These are phyloP conservation scores for Idaea straminata DNA, from an alignment of 2,888 invertebrate species.

Conservation along the genomic window DNA sequence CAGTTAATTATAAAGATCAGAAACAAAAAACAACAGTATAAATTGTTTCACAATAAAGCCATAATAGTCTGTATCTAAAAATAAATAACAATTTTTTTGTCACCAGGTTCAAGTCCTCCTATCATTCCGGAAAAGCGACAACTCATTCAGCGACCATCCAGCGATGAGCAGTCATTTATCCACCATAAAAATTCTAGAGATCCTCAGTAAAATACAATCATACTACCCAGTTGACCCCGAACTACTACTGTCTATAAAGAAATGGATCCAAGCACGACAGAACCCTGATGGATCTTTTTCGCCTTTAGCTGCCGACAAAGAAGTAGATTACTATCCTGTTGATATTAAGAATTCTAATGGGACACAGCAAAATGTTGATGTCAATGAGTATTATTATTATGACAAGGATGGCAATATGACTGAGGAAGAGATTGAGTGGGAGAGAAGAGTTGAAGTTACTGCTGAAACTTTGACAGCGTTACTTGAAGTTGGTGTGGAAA, in stretches of 20 bases:
- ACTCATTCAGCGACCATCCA: conserved; percentile 84
- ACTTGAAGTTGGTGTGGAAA: conserved; percentile 81
- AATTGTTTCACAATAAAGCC: too few species aligned
- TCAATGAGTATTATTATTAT: conserved; percentile 74
- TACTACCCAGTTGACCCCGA: conserved; percentile 83
- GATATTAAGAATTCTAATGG: conserved; percentile 60
- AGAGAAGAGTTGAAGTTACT: conserved; percentile 81
- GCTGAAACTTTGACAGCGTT: conserved; percentile 82
- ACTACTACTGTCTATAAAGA: conserved; percentile 78
- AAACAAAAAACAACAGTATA: too few species aligned
- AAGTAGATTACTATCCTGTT: conserved; percentile 73
- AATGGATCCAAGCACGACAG: conserved; percentile 82
- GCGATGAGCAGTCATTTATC: conserved; percentile 81
- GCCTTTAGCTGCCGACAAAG: conserved; percentile 80
- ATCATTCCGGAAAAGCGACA: conserved; percentile 82
- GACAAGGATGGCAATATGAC: conserved; percentile 77
- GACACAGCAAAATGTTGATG: conserved; percentile 59
- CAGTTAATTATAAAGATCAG: too few species aligned
- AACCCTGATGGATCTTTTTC: conserved; percentile 81
- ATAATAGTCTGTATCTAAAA: too few species aligned
- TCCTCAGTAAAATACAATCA: conserved; percentile 80
- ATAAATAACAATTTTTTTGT: too few species aligned
- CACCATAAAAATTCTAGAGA: conserved; percentile 81
- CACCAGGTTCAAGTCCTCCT: conserved; percentile 81
- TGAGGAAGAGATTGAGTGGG: conserved; percentile 69